These are phyloP conservation scores for Villa cingulata DNA, from an alignment of 2,888 invertebrate species.

Conservation along the genomic window DNA sequence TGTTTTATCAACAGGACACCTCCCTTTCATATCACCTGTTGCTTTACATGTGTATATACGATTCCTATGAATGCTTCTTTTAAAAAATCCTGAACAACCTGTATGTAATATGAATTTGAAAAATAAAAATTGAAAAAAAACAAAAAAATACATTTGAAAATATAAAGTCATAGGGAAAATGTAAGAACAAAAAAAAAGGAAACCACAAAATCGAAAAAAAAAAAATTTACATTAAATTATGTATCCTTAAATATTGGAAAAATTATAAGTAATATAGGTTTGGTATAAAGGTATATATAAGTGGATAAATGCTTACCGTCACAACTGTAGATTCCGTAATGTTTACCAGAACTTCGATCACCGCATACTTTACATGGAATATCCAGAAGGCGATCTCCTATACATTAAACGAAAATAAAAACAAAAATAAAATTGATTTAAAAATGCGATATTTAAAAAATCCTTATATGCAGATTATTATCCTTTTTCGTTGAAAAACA, in stretches of 20 bases:
- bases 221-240: too few species aligned
- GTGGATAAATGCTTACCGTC: slow-evolving; percentile 67
- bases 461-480: background rate
- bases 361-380: slow-evolving; percentile 98
- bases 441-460: background rate
- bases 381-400: slow-evolving; percentile 92
- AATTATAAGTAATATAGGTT: background rate
- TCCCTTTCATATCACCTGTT: slow-evolving; percentile 80
- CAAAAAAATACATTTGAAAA: background rate
- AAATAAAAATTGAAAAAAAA: background rate
- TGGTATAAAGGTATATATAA: too few species aligned
- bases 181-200: background rate
- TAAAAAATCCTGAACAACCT: slow-evolving; percentile 94
- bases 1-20: slow-evolving; percentile 93
- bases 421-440: slow-evolving; percentile 6
- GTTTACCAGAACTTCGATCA: slow-evolving; percentile 96
- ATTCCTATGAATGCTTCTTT: slow-evolving; percentile 90
- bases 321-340: slow-evolving; percentile 98
- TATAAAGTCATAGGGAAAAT: background rate
- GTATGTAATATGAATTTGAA: slow-evolving; percentile 18
- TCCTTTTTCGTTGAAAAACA: background rate
- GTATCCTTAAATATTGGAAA: background rate
- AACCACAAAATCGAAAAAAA: background rate
- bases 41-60: slow-evolving; percentile 95
- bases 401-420: slow-evolving; percentile 4